Percentiles rank a stretch among this genome's conserved stretches.
These are phyloP conservation scores for Chorisops tibialis DNA, from an alignment of 2,888 invertebrate species.

Conservation along the genomic window DNA sequence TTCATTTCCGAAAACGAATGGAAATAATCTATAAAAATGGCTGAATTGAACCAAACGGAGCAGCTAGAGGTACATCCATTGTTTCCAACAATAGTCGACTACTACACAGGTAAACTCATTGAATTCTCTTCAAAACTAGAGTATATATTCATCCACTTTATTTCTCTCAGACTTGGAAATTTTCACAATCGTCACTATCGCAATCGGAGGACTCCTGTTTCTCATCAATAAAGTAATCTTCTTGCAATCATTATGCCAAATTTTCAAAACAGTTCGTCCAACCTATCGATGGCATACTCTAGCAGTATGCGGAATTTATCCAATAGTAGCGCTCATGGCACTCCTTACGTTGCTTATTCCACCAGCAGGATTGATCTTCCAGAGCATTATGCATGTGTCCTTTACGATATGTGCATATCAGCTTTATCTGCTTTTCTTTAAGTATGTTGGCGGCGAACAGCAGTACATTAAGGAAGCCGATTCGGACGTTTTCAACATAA, in stretches of 20 bases:
- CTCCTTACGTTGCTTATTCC: conserved; percentile 46
- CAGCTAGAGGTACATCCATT: background rate
- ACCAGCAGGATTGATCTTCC: conserved; percentile 45
- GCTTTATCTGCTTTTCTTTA: conserved; percentile 47
- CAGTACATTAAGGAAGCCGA: conserved; percentile 49
- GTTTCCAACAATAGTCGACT: conserved; percentile 6
- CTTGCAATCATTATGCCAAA: conserved; percentile 39
- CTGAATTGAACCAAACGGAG: conserved; percentile 1
- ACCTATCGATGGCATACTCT: background rate
- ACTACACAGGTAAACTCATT: conserved; percentile 8
- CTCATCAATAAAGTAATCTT: conserved; percentile 45
- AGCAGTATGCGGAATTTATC: conserved; percentile 44
- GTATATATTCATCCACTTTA: background rate
- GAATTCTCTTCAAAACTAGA: background rate
- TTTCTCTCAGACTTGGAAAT: conserved; percentile 46
- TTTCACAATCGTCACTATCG: conserved; percentile 44
- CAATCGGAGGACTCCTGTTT: conserved; percentile 42
- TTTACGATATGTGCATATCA: conserved; percentile 45
- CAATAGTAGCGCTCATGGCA: conserved; percentile 45
- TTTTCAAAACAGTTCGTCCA: conserved; percentile 15
- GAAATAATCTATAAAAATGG: conserved; percentile 1
- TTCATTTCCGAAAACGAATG: too few species aligned
- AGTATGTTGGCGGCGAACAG: conserved; percentile 46
- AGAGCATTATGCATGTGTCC: conserved; percentile 49
- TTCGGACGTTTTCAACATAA: conserved; percentile 44